Evolutionary conservation across 2,113 vertebrate genomes (phyloP).

Genomic region (Sinocyclocheilus grahami): DNA sequence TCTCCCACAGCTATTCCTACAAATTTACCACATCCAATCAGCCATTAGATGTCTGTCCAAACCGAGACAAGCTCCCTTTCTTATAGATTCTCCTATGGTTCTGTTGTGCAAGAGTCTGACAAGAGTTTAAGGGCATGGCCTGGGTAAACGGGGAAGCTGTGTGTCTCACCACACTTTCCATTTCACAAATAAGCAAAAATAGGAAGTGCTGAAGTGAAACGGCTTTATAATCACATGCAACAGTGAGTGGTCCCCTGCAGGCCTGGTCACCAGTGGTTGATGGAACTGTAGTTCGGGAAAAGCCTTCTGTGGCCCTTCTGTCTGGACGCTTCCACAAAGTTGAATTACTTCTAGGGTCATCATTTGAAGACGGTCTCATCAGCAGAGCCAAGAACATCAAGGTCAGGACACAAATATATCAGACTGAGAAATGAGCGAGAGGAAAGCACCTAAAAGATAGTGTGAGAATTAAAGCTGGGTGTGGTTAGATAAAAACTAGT

Average conservation of each 20-base stretch:
- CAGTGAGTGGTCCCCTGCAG: constrained; percentile 84
- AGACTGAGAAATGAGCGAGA: neutral
- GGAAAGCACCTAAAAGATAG: neutral
- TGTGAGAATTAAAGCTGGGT: neutral
- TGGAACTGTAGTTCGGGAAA: constrained; percentile 70
- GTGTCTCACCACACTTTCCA: constrained; percentile 56
- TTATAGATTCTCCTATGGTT: constrained; percentile 5
- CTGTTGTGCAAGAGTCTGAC: neutral
- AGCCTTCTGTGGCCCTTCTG: constrained; percentile 65
- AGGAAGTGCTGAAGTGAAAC: constrained; percentile 51
- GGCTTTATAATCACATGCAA: constrained; percentile 39
- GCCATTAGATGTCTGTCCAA: neutral
- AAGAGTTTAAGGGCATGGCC: constrained; percentile 2
- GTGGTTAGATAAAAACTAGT: neutral
- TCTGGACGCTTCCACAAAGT: constrained; percentile 52
- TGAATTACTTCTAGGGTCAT: constrained; percentile 81
- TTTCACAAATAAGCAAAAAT: constrained; percentile 50
- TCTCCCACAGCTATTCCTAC: neutral
- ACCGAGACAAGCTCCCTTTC: neutral
- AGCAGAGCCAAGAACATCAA: constrained; percentile 83
- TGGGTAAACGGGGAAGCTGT: constrained; percentile 53
- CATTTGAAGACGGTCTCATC: constrained; percentile 82
- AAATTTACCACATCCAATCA: neutral
- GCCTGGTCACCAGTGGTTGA: constrained; percentile 85
- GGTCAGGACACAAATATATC: constrained; percentile 66